Evolutionary conservation across 2,113 vertebrate species (phyloP).

Genomic region (Carassius gibelio): DNA sequence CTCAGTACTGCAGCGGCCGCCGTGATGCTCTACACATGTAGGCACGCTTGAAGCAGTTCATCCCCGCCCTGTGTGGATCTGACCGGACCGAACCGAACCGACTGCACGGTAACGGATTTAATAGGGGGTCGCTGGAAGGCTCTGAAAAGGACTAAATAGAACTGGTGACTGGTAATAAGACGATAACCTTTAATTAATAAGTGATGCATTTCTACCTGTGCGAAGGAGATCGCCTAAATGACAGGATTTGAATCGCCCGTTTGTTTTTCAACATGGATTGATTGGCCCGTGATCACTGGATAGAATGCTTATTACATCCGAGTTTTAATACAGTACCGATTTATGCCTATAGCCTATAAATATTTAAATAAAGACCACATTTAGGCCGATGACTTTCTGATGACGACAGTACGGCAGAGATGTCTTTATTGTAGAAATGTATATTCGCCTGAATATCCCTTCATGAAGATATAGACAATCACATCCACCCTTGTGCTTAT

Average conservation of each 20-base stretch:
- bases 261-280: constrained; percentile 48
- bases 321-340: constrained; percentile 13
- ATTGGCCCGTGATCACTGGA: constrained; percentile 28
- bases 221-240: constrained; percentile 33
- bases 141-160: constrained; percentile 37
- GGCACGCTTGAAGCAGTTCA: constrained; percentile 66
- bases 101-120: constrained; percentile 4
- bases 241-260: constrained; percentile 43
- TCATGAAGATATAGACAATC: constrained; percentile 55
- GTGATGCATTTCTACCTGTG: constrained; percentile 43
- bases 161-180: constrained; percentile 19
- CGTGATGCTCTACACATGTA: constrained; percentile 75
- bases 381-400: constrained; percentile 73
- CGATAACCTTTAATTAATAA: constrained; percentile 38
- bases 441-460: constrained; percentile 68
- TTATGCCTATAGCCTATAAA: constrained; percentile 42
- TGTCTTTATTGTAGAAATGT: constrained; percentile 50
- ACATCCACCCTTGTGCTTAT: constrained; percentile 44
- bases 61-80: constrained; percentile 71
- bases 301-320: constrained; percentile 30
- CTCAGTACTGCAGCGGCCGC: constrained; percentile 63
- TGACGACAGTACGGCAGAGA: constrained; percentile 74
- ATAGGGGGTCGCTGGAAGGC: constrained; percentile 4
- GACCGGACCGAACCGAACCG: constrained; percentile 25
- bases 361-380: constrained; percentile 66